phyloP scores from a whole-genome alignment of 2,113 vertebrate genomes.

The Anhinga anhinga region DNA sequence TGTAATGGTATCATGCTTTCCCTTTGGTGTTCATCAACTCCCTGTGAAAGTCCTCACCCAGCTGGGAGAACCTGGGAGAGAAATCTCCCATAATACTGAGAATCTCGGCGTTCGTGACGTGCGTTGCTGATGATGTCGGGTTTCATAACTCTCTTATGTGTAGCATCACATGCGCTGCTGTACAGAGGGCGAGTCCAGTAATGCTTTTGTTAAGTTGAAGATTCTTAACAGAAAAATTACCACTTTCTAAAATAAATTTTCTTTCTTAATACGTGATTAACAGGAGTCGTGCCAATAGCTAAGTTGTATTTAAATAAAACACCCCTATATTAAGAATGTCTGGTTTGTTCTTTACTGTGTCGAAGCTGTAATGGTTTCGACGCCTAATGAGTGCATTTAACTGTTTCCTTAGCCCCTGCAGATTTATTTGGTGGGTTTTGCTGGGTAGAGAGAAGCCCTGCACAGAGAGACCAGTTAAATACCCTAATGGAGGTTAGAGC shows the following conservation, averaged over 20 bases:
- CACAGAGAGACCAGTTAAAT: not conserved
- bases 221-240: not conserved
- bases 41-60: not conserved
- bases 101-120: rapidly evolving
- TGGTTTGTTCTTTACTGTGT: not conserved
- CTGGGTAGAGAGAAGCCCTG: not conserved
- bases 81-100: rapidly evolving
- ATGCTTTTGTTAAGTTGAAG: not conserved
- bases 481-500: not conserved
- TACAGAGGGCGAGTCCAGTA: not conserved
- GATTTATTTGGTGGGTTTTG: not conserved
- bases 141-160: not conserved
- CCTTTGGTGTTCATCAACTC: too few species aligned
- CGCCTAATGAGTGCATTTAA: not conserved
- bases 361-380: not conserved
- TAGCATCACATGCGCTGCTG: rapidly evolving
- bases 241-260: not conserved
- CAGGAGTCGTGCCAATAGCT: not conserved
- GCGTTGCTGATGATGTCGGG: rapidly evolving
- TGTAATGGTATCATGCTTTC: rapidly evolving
- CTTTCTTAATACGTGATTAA: not conserved
- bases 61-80: not conserved
- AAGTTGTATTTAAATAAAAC: not conserved
- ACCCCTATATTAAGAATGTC: not conserved
- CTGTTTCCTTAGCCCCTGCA: not conserved